Base-by-base conservation (phyloP, 1,140 invertebrate species). In the Aphidius gifuensis region DNA sequence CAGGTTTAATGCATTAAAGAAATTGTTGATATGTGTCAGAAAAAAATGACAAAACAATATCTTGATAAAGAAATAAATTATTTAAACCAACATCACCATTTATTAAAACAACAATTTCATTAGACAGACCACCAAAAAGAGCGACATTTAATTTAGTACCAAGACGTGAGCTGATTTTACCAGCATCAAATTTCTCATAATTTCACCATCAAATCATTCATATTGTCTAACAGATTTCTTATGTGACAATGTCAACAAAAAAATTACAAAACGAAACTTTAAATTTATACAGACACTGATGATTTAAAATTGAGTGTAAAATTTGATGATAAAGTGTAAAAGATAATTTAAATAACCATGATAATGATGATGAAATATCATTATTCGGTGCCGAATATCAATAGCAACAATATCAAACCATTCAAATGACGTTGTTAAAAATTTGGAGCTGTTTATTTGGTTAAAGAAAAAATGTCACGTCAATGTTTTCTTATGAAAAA, bases 401-500 rank as follows among this genome's bases (percentile, higher is more conserved):
- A n/a, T n/a, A n/a, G n/a, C n/a, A n/a, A n/a, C n/a, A n/a, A n/a
- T n/a, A n/a, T n/a, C n/a, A n/a, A n/a, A n/a, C n/a, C n/a, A n/a
- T n/a, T n/a, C n/a, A n/a, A n/a, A n/a, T n/a, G n/a, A n/a, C n/a
- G n/a, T n/a, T n/a, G n/a, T n/a, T n/a, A n/a, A n/a, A n/a, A n/a
- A n/a, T n/a, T n/a, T n/a, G 97, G 97, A 8, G 96, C 96, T 50
- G 98, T 99, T 7, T 98, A 98, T 80, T 84, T 99, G 47, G 97
- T 99, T 9, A 92, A 97, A 69, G 95, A 98, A 76, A 96, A 94
- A 74, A 91, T 91, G 64, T 94, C 91, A 0, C 83, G 92, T 67
- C 92, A 96, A 73, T 86, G 97, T 72, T 99, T 96, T 81, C 98
- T 98, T 0, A 93, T 99, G 93, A 99, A 99, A 78, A 99, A 99